These are phyloP conservation scores for Solea senegalensis DNA, from an alignment of 2,113 vertebrate genomes.

Conservation along the genomic window DNA sequence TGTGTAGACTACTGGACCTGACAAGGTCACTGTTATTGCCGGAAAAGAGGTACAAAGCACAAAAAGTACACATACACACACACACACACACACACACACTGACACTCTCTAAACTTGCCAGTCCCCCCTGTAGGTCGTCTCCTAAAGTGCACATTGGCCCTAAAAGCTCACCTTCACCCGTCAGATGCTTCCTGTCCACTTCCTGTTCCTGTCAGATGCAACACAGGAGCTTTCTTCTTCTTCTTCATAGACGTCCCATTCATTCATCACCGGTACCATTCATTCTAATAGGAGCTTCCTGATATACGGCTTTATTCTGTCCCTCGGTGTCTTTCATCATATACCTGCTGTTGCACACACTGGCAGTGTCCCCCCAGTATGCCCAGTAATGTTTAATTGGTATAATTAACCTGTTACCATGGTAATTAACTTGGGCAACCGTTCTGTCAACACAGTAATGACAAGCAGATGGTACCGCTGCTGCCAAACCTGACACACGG, in stretches of 20 bases:
- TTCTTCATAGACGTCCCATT: constrained; percentile 44
- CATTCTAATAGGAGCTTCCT: constrained; percentile 57
- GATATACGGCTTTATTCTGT: constrained; percentile 16
- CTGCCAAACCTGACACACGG: constrained; percentile 56
- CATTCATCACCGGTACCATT: constrained; percentile 56
- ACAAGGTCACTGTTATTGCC: too few species aligned
- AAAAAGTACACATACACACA: not conserved
- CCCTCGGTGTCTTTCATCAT: constrained; percentile 52
- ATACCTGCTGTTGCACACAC: constrained; percentile 24
- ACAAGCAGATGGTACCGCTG: constrained; percentile 75
- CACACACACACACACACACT: constrained; percentile 14
- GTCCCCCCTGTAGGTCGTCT: constrained; percentile 54
- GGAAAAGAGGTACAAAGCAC: too few species aligned
- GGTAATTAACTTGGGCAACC: constrained; percentile 71
- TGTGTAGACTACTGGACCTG: too few species aligned
- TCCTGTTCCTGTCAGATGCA: constrained; percentile 68
- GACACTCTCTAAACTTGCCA: constrained; percentile 9
- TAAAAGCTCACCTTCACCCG: constrained; percentile 53
- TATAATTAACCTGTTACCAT: constrained; percentile 76
- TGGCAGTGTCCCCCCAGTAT: constrained; percentile 56
- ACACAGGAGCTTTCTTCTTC: constrained; percentile 55
- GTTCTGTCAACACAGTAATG: constrained; percentile 74
- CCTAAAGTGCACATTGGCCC: constrained; percentile 35
- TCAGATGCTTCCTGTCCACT: constrained; percentile 70
- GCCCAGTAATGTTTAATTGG: constrained; percentile 71